Conservation (phyloP, 1,140 invertebrate genomes). For the Drosophila dunni region DNA sequence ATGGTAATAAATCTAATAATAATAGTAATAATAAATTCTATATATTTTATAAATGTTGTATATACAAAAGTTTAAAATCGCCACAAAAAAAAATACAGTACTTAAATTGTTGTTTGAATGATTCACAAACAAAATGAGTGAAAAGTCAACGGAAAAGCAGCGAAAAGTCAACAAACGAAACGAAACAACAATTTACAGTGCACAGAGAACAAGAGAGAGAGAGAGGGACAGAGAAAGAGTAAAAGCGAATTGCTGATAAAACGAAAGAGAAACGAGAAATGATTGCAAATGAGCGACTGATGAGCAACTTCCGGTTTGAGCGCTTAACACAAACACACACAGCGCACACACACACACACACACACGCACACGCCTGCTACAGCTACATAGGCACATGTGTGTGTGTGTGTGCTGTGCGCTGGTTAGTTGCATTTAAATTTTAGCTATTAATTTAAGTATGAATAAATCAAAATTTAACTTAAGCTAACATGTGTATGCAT, state of each 20-base stretch:
- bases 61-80: slow-evolving; percentile 56
- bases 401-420: slow-evolving; percentile 26
- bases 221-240: slow-evolving; percentile 23
- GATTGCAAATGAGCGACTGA: slow-evolving; percentile 45
- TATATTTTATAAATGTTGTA: slow-evolving; percentile 23
- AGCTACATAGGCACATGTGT: slow-evolving; percentile 9
- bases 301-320: slow-evolving; percentile 69
- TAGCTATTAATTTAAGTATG: slow-evolving; percentile 79
- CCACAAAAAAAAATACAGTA: slow-evolving; percentile 4
- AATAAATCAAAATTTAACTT: slow-evolving; percentile 74
- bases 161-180: slow-evolving; percentile 40
- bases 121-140: slow-evolving; percentile 38
- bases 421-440: slow-evolving; percentile 70
- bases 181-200: slow-evolving; percentile 39
- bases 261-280: slow-evolving; percentile 6
- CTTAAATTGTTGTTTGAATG: slow-evolving; percentile 27
- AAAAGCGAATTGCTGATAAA: slow-evolving; percentile 52
- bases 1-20: slow-evolving; percentile 33
- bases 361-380: neutral
- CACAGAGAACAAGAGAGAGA: slow-evolving; percentile 46
- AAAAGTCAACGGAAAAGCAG: slow-evolving; percentile 4
- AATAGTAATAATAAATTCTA: slow-evolving; percentile 32
- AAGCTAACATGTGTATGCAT: slow-evolving; percentile 52
- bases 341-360: slow-evolving; percentile 42
- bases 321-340: slow-evolving; percentile 43